A percentile compares a stretch with the other conserved stretches of the same genome.
phyloP scores from a whole-genome alignment of 2,888 invertebrate species.

The Hypselothyrea guttata region DNA sequence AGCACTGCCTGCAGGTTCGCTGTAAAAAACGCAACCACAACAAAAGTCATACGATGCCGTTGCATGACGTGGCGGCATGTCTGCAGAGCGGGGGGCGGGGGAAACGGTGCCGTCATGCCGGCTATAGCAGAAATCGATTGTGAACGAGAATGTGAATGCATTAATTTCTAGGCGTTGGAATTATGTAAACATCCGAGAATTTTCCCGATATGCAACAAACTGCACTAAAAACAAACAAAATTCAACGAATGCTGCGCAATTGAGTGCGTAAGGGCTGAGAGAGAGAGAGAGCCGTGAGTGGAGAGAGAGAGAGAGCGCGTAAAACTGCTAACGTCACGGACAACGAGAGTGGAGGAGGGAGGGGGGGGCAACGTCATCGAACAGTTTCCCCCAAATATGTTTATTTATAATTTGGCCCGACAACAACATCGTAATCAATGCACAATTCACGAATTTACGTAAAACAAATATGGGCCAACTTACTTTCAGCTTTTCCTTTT shows the following conservation, averaged over 20 bases:
- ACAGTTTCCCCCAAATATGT: constrained; percentile 18
- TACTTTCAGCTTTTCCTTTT: constrained; percentile 42
- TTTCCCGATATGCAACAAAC: background rate
- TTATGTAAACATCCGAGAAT: constrained; percentile 48
- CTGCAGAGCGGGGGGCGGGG: background rate
- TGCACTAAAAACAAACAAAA: constrained; percentile 8
- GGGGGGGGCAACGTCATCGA: constrained; percentile 44
- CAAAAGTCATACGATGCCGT: constrained; percentile 46
- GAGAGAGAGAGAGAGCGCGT: constrained; percentile 4
- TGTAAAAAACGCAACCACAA: constrained; percentile 28
- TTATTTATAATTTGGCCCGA: constrained; percentile 7
- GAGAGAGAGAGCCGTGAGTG: constrained; percentile 2
- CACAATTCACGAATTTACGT: constrained; percentile 7
- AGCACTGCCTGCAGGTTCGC: constrained; percentile 35
- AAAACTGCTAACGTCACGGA: constrained; percentile 49
- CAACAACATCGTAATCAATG: constrained; percentile 2
- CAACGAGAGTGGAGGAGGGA: constrained; percentile 1
- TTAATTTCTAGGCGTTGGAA: constrained; percentile 29
- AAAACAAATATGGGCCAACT: constrained; percentile 36
- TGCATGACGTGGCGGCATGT: constrained; percentile 47
- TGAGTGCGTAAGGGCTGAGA: background rate
- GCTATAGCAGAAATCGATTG: constrained; percentile 48
- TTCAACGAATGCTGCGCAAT: constrained; percentile 25
- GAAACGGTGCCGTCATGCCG: constrained; percentile 40
- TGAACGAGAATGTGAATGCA: constrained; percentile 44